Conservation (phyloP, 2,797 vertebrate species). For the Paguma larvata region DNA sequence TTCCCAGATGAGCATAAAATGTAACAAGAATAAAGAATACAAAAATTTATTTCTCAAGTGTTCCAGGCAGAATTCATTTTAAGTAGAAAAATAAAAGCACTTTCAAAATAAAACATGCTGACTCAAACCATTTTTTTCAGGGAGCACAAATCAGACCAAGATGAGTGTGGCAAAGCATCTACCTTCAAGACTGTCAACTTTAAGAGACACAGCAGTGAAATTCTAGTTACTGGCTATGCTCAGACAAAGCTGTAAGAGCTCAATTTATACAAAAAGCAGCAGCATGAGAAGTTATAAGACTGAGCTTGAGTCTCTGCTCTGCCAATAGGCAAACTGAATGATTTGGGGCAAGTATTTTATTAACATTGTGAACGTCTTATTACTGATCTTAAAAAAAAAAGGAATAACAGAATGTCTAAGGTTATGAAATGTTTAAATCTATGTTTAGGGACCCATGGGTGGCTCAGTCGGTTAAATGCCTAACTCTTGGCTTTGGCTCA, state of each 20-base stretch:
- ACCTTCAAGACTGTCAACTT: neutral
- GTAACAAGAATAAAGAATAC: neutral
- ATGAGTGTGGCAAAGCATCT: neutral
- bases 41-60: neutral
- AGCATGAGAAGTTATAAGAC: neutral
- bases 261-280: neutral
- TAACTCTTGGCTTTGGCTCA: too few species aligned
- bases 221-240: neutral
- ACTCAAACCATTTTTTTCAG: neutral
- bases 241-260: neutral
- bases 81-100: neutral
- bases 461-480: too few species aligned
- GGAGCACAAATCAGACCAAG: neutral
- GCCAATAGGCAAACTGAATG: neutral
- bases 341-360: neutral
- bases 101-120: neutral
- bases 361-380: neutral
- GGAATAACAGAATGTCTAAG: neutral
- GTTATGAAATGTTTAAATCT: neutral
- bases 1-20: neutral
- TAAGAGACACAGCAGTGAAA: neutral
- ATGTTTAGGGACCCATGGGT: too few species aligned
- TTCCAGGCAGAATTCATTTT: neutral
- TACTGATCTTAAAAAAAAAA: neutral
- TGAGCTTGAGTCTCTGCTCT: neutral